Evolutionary conservation across 2,113 vertebrate genomes (phyloP).

Genomic region (Urocynchramus pylzowi): DNA sequence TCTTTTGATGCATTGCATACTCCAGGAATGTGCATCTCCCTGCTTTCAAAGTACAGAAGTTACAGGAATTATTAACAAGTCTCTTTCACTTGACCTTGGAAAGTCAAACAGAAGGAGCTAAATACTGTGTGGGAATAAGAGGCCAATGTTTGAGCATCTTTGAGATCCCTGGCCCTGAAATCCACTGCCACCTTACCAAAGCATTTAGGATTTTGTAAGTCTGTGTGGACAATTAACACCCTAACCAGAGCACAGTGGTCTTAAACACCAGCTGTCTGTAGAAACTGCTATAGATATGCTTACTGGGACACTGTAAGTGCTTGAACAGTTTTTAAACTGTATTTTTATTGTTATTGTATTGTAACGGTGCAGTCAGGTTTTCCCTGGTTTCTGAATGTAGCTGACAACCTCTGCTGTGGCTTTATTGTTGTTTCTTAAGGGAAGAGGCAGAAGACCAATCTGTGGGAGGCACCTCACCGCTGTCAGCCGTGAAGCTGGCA

Average conservation of each 20-base stretch:
- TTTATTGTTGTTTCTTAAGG: background rate
- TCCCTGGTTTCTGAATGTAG: background rate
- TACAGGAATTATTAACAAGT: background rate
- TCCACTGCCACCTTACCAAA: background rate
- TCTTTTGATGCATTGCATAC: background rate
- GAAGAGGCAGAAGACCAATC: background rate
- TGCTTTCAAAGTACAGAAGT: background rate
- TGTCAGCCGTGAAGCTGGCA: background rate
- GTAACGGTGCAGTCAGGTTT: background rate
- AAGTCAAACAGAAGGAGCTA: background rate
- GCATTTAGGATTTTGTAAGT: background rate
- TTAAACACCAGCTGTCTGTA: background rate
- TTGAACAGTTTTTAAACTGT: background rate
- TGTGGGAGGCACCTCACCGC: background rate
- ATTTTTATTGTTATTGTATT: background rate
- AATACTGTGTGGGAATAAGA: background rate
- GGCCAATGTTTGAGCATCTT: background rate
- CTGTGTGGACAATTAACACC: background rate
- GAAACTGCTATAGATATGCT: background rate
- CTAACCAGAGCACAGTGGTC: background rate
- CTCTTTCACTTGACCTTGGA: background rate
- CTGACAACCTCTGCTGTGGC: background rate
- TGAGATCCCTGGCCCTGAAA: background rate
- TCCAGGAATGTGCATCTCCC: background rate
- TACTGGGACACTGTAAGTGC: background rate